Evolutionary conservation across 2,797 vertebrate genomes (phyloP).

Genomic region (Gouania willdenowi): DNA sequence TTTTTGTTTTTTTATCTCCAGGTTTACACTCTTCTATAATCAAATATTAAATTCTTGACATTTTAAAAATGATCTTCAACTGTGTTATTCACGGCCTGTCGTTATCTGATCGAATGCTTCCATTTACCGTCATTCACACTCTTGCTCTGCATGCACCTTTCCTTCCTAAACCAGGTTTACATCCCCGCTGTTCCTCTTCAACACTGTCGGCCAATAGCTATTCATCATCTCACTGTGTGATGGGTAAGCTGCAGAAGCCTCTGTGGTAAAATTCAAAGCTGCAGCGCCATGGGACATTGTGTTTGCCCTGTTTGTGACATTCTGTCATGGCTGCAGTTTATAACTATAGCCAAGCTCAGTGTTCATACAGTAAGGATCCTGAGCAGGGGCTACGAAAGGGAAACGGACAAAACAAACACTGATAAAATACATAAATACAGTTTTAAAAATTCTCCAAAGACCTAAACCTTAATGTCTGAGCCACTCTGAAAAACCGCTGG

Average conservation of each 20-base stretch:
- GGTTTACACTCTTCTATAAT: slow-evolving; percentile 7
- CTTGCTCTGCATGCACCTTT: background rate
- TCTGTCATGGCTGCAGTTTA: slow-evolving; percentile 29
- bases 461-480: slow-evolving; percentile 19
- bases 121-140: slow-evolving; percentile 24
- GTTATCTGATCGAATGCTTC: slow-evolving; percentile 25
- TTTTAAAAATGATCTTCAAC: slow-evolving; percentile 16
- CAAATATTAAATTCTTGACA: slow-evolving; percentile 17
- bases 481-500: slow-evolving; percentile 12
- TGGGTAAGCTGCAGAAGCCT: slow-evolving; percentile 7
- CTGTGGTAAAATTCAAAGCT: slow-evolving; percentile 17
- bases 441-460: slow-evolving; percentile 14
- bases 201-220: slow-evolving; percentile 11
- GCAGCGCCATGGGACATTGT: slow-evolving; percentile 20
- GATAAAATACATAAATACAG: slow-evolving; percentile 10
- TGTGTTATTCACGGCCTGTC: slow-evolving; percentile 31
- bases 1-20: slow-evolving; percentile 11
- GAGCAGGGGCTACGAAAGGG: slow-evolving; percentile 11
- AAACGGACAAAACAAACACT: too few species aligned
- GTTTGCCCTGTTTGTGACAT: slow-evolving; percentile 31
- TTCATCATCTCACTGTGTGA: slow-evolving; percentile 28
- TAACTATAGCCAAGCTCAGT: slow-evolving; percentile 32
- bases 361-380: slow-evolving; percentile 41
- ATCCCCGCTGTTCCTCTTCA: slow-evolving; percentile 13
- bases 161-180: slow-evolving; percentile 27